phyloP scores from a whole-genome alignment of 2,797 vertebrate genomes.

The Alca torda region DNA sequence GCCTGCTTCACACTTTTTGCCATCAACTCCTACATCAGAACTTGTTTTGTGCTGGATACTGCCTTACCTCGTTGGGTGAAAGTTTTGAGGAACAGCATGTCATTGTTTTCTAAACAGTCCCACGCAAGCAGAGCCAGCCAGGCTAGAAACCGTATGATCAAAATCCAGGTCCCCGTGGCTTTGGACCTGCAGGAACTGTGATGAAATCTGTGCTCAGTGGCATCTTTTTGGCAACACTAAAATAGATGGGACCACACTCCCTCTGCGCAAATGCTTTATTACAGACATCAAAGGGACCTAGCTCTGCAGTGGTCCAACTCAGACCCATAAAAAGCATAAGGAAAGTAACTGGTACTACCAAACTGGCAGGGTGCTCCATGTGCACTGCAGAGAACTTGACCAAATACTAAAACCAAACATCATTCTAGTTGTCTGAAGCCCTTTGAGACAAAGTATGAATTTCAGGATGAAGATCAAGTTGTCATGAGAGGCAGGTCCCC shows the following conservation, averaged over 20 bases:
- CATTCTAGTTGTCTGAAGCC: neutral
- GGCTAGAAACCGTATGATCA: neutral
- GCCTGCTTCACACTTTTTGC: neutral
- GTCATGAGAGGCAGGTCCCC: neutral
- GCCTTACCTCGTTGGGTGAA: neutral
- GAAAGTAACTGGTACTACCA: neutral
- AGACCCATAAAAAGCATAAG: neutral
- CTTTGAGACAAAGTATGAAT: neutral
- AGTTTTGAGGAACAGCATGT: neutral
- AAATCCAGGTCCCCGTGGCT: neutral
- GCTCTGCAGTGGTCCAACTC: neutral
- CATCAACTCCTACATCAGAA: neutral
- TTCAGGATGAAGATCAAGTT: neutral
- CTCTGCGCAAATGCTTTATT: neutral
- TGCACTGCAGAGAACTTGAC: neutral
- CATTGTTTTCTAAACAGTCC: neutral
- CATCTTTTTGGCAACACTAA: neutral
- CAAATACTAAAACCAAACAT: neutral
- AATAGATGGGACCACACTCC: fast-evolving
- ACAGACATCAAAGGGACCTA: neutral
- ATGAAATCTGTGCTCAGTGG: neutral
- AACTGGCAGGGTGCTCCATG: neutral
- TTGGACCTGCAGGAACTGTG: neutral
- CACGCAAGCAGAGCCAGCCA: neutral
- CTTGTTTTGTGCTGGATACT: neutral